A percentile compares a stretch with the other conserved stretches of the same genome.
Conservation (phyloP, 2,888 invertebrate species). For the Apotomis capreana region DNA sequence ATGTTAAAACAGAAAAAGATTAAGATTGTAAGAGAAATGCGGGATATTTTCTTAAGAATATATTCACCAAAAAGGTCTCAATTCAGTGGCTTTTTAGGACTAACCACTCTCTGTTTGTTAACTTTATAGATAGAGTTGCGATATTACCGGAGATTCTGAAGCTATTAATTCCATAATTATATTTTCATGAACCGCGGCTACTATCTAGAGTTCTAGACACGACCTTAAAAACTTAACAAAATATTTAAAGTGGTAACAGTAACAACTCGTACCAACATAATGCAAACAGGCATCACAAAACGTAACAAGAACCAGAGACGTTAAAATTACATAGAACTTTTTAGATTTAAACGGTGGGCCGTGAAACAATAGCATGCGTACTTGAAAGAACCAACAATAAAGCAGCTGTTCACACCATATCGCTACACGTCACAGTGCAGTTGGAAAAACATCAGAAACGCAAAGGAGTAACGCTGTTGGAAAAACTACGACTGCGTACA, state of each 20-base stretch:
- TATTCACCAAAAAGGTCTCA: too few relatives aligned
- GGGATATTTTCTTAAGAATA: too few relatives aligned
- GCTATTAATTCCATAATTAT: too few relatives aligned
- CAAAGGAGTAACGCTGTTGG: background rate
- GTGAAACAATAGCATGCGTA: slow-evolving; percentile 16
- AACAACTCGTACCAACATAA: slow-evolving; percentile 1
- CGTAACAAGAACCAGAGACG: background rate
- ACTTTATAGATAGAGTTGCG: too few relatives aligned
- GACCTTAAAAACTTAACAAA: background rate
- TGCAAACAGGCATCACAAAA: slow-evolving; percentile 8
- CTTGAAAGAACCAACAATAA: slow-evolving; percentile 29
- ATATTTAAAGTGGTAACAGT: background rate
- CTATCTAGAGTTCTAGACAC: background rate
- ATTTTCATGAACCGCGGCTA: too few relatives aligned
- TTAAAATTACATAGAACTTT: background rate
- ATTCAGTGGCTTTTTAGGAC: too few relatives aligned
- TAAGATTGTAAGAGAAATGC: too few relatives aligned
- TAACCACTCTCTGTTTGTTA: too few relatives aligned
- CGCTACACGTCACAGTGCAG: slow-evolving; percentile 18
- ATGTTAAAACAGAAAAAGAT: too few relatives aligned
- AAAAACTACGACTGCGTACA: background rate
- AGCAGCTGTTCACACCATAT: slow-evolving; percentile 28
- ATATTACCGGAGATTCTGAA: too few relatives aligned
- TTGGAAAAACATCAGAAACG: slow-evolving; percentile 18
- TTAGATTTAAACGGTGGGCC: background rate